A percentile compares a stretch with the other conserved stretches of the same genome.
These are phyloP conservation scores for Mola mola DNA, from an alignment of 2,113 vertebrate genomes.

Conservation along the genomic window DNA sequence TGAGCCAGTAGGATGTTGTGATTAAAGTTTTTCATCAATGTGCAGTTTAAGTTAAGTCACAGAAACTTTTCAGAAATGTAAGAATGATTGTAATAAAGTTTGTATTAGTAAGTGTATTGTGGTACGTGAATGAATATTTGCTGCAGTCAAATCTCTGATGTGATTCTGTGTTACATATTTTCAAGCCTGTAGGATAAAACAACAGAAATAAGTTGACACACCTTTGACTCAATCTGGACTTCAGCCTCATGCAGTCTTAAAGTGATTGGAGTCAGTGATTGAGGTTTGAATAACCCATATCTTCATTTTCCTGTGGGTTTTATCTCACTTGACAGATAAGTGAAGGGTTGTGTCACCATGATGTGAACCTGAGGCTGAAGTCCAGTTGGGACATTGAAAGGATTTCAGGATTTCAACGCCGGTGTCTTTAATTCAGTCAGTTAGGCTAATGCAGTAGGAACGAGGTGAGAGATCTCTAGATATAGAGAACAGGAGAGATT, in stretches of 20 bases:
- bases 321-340: conserved; percentile 75
- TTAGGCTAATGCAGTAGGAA: not conserved
- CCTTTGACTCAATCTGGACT: conserved; percentile 44
- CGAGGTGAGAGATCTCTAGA: too few species aligned
- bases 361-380: conserved; percentile 75
- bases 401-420: conserved; percentile 40
- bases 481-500: not conserved
- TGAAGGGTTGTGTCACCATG: conserved; percentile 44
- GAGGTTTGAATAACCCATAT: conserved; percentile 28
- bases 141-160: too few species aligned
- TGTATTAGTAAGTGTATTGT: not conserved
- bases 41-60: not conserved
- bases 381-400: conserved; percentile 59
- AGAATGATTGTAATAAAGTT: conserved; percentile 1
- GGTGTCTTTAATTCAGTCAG: conserved; percentile 12
- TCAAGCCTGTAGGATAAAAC: too few species aligned
- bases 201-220: too few species aligned
- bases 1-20: conserved; percentile 5
- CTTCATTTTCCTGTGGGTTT: conserved; percentile 37
- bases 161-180: too few species aligned
- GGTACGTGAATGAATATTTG: conserved; percentile 18
- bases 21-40: not conserved
- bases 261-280: conserved; percentile 48
- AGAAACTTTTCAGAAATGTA: not conserved
- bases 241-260: conserved; percentile 43